These are phyloP conservation scores for Dione juno DNA, from an alignment of 2,888 invertebrate genomes.

Conservation along the genomic window DNA sequence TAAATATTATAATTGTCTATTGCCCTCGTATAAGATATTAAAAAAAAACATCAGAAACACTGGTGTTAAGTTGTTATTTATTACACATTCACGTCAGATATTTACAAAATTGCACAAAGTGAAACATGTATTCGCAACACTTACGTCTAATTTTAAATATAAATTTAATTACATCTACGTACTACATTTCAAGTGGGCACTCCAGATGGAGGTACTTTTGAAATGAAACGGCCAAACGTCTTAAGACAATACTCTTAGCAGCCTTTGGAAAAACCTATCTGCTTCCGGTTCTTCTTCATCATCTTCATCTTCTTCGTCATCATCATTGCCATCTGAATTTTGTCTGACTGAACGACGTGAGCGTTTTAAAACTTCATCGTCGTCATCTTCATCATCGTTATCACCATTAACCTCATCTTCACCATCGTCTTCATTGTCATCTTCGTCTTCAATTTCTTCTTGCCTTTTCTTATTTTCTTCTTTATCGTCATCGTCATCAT, in stretches of 20 bases:
- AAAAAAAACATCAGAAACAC: not conserved
- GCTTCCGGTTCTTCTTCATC: constrained; percentile 40
- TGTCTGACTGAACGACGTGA: constrained; percentile 35
- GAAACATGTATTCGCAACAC: constrained; percentile 51
- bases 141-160: constrained; percentile 45
- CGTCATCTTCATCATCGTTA: constrained; percentile 16
- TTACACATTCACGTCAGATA: constrained; percentile 56
- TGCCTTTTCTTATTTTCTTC: constrained; percentile 12
- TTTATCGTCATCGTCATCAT: not conserved
- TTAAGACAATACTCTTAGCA: constrained; percentile 58
- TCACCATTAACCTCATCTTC: constrained; percentile 33
- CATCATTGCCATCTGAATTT: constrained; percentile 19
- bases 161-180: constrained; percentile 37
- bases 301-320: constrained; percentile 40
- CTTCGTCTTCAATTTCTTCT: constrained; percentile 33
- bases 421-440: constrained; percentile 42
- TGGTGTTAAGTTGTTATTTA: constrained; percentile 42
- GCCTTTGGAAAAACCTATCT: constrained; percentile 55
- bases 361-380: constrained; percentile 42
- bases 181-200: constrained; percentile 59
- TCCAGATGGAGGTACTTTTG: constrained; percentile 58
- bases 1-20: too few species aligned
- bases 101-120: constrained; percentile 83
- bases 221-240: constrained; percentile 49
- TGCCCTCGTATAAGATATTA: too few species aligned